phyloP scores from a whole-genome alignment of 2,888 invertebrate genomes.

The Seladonia tumulorum region DNA sequence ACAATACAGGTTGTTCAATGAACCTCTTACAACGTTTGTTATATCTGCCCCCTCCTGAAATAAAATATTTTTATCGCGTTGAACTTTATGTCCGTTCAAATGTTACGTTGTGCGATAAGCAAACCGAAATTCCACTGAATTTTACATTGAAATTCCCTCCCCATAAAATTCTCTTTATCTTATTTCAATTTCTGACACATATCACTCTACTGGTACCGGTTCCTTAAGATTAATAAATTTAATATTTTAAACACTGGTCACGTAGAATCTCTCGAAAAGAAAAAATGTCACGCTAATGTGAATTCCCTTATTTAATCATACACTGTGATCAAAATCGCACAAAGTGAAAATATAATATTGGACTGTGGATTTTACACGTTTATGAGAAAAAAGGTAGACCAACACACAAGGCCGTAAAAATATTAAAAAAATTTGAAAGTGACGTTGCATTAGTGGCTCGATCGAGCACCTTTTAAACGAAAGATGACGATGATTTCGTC shows the following conservation, averaged over 20 bases:
- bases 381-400: not conserved
- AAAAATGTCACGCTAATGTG: not conserved
- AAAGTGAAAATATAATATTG: not conserved
- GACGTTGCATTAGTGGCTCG: not conserved
- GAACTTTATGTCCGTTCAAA: not conserved
- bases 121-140: not conserved
- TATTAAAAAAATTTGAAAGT: not conserved
- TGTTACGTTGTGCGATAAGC: not conserved
- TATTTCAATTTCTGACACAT: not conserved
- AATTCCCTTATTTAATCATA: no score
- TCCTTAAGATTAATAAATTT: not conserved
- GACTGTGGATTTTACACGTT: not conserved
- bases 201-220: not conserved
- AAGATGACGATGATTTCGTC: not conserved
- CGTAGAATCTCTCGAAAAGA: not conserved
- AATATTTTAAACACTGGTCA: not conserved
- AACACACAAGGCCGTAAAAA: not conserved
- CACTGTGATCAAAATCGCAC: not conserved
- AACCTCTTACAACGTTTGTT: constrained; percentile 30
- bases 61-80: constrained; percentile 45
- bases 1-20: constrained; percentile 30
- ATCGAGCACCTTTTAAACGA: not conserved
- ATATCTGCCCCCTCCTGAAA: not conserved
- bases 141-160: not conserved
- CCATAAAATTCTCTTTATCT: not conserved